These are phyloP conservation scores for Clanis bilineata DNA, from an alignment of 2,888 invertebrate genomes.

Conservation along the genomic window DNA sequence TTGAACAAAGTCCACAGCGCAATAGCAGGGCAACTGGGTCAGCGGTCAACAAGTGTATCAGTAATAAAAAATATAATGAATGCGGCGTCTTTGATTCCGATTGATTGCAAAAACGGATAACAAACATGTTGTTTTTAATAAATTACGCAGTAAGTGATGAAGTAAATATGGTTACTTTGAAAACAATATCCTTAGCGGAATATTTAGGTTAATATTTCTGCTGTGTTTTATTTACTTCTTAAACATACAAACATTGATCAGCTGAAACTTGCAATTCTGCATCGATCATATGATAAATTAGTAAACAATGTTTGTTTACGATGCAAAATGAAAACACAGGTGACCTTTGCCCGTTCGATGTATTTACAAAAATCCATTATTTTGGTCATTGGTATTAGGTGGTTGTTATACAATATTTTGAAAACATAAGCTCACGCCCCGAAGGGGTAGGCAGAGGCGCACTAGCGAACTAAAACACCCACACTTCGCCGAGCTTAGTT, in stretches of 20 bases:
- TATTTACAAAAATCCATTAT: neutral
- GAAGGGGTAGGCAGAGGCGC: no score
- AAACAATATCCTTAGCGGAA: neutral
- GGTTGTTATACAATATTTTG: no score
- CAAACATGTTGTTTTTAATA: neutral
- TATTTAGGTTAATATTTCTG: neutral
- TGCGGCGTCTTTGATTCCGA: conserved; percentile 21
- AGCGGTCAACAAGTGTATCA: conserved; percentile 35
- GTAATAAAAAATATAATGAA: conserved; percentile 29
- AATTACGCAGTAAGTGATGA: neutral
- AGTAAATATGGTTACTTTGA: neutral
- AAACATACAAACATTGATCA: neutral
- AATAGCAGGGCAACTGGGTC: conserved; percentile 29
- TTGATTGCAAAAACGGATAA: conserved; percentile 15
- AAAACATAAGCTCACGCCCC: no score
- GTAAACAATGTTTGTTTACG: conserved; percentile 11
- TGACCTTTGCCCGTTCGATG: neutral
- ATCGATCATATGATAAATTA: neutral
- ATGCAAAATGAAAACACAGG: neutral
- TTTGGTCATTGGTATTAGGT: neutral
- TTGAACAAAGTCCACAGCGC: conserved; percentile 39
- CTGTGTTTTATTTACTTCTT: neutral
- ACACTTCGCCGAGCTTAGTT: no score
- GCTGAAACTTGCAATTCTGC: no score
- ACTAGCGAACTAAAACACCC: no score